These are phyloP conservation scores for Pseudopipra pipra DNA, from an alignment of 2,113 vertebrate species.

Conservation along the genomic window DNA sequence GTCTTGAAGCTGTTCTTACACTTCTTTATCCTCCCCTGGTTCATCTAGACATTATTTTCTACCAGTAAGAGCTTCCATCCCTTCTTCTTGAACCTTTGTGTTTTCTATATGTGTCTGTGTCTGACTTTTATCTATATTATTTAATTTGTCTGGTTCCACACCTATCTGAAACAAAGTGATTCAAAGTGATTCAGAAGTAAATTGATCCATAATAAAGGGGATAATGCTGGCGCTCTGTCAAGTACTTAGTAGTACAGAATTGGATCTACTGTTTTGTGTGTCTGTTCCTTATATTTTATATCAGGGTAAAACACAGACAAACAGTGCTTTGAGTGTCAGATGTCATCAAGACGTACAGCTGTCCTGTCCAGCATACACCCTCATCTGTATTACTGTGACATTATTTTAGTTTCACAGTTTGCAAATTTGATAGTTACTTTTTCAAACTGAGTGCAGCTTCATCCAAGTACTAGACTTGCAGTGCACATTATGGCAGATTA, in stretches of 20 bases:
- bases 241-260: not conserved
- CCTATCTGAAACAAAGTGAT: not conserved
- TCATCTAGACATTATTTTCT: not conserved
- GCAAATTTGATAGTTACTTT: not conserved
- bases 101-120: not conserved
- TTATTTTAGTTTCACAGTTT: not conserved
- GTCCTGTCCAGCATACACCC: not conserved
- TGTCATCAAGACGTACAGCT: not conserved
- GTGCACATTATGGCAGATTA: not conserved
- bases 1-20: not conserved
- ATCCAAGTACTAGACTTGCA: not conserved
- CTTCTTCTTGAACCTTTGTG: not conserved
- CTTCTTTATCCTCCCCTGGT: not conserved
- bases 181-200: not conserved
- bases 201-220: not conserved
- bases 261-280: not conserved
- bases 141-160: not conserved
- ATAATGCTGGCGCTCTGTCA: not conserved
- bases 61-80: not conserved
- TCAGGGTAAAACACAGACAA: not conserved
- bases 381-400: not conserved
- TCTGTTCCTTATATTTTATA: not conserved
- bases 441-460: not conserved
- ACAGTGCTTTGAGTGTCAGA: not conserved
- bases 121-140: not conserved